Conservation (phyloP, 2,113 vertebrate genomes). For the Petaurus breviceps region DNA sequence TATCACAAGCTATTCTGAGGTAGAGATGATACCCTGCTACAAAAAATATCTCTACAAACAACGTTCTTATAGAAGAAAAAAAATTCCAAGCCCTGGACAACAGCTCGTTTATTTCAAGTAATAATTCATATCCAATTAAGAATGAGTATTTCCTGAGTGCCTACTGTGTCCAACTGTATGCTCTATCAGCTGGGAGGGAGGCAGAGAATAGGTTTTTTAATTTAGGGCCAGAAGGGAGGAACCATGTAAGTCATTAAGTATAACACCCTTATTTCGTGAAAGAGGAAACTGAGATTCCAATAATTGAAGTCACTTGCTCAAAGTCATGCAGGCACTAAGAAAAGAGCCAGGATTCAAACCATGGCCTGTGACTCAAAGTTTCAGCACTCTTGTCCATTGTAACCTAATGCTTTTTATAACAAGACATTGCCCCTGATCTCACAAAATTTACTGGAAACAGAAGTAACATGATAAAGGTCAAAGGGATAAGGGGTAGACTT, state of each 20-base stretch:
- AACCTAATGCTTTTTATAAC: neutral
- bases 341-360: neutral
- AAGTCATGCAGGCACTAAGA: neutral
- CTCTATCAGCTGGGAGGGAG: neutral
- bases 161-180: neutral
- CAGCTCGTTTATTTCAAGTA: neutral
- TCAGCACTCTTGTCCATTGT: neutral
- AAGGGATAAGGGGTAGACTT: neutral
- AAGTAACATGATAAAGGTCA: neutral
- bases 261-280: neutral
- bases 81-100: neutral
- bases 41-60: neutral
- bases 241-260: fast-evolving
- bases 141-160: neutral
- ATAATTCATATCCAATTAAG: neutral
- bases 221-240: neutral
- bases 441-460: fast-evolving
- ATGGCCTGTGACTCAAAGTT: neutral
- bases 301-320: neutral
- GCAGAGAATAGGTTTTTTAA: neutral
- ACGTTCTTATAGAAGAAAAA: neutral
- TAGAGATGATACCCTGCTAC: neutral
- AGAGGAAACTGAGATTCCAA: neutral
- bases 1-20: neutral
- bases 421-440: neutral